These are phyloP conservation scores for Hecatera dysodea DNA, from an alignment of 2,888 invertebrate species.

Conservation along the genomic window DNA sequence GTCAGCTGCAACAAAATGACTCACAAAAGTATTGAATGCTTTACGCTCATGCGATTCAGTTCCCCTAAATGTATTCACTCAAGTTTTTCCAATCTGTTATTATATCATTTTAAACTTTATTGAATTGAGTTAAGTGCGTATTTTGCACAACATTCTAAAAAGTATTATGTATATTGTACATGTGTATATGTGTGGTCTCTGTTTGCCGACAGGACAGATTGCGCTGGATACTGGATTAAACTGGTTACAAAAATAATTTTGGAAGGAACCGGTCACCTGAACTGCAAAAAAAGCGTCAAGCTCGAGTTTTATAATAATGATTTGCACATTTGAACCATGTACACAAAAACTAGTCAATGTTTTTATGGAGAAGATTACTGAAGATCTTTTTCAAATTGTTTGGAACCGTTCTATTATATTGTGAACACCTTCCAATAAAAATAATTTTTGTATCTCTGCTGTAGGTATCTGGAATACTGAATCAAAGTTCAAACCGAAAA, in stretches of 20 bases:
- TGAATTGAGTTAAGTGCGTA: not conserved
- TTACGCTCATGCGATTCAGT: slow-evolving; percentile 47
- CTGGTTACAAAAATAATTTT: slow-evolving; percentile 64
- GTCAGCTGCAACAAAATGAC: slow-evolving; percentile 30
- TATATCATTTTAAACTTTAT: slow-evolving; percentile 32
- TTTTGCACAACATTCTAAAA: slow-evolving; percentile 16
- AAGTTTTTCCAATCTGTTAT: not conserved
- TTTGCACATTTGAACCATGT: slow-evolving; percentile 4
- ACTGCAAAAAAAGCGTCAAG: slow-evolving; percentile 46
- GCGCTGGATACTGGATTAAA: slow-evolving; percentile 64
- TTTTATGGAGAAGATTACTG: not conserved
- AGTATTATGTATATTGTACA: slow-evolving; percentile 4
- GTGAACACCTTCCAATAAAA: slow-evolving; percentile 4
- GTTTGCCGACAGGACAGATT: slow-evolving; percentile 59
- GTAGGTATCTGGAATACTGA: slow-evolving; percentile 34
- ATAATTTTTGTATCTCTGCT: slow-evolving; percentile 7
- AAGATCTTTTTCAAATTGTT: not conserved
- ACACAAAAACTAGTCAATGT: not conserved
- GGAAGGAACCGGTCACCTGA: slow-evolving; percentile 56
- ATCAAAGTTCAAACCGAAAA: slow-evolving; percentile 4
- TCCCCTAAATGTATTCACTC: slow-evolving; percentile 58
- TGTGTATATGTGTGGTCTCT: slow-evolving; percentile 16
- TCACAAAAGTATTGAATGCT: slow-evolving; percentile 43
- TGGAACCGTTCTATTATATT: not conserved
- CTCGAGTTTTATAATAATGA: slow-evolving; percentile 13